These are phyloP conservation scores for Nemotelus pantherinus DNA, from an alignment of 2,888 invertebrate species.

Conservation along the genomic window DNA sequence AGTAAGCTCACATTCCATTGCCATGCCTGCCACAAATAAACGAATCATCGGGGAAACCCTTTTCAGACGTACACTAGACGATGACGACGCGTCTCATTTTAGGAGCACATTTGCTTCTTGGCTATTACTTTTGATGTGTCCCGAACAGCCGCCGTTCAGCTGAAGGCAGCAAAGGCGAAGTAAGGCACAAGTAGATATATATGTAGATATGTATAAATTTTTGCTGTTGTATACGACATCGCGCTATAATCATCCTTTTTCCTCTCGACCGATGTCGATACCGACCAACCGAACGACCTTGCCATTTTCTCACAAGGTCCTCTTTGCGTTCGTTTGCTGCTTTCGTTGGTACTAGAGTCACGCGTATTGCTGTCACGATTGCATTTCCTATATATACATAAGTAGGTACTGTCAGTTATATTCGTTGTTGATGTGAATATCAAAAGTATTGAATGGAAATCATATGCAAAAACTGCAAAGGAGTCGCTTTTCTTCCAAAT, in stretches of 20 bases:
- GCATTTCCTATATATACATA: not conserved
- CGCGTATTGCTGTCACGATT: not conserved
- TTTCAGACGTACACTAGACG: constrained; percentile 53
- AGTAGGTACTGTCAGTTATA: no score
- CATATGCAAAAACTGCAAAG: no score
- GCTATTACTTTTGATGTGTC: constrained; percentile 35
- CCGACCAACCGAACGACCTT: not conserved
- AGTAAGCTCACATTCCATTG: constrained; percentile 22
- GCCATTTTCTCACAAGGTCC: not conserved
- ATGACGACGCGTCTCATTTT: constrained; percentile 49
- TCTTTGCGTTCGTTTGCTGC: not conserved
- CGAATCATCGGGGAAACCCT: constrained; percentile 49
- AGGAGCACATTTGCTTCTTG: constrained; percentile 24
- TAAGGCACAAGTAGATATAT: not conserved
- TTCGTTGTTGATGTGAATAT: no score
- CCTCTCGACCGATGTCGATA: constrained; percentile 11
- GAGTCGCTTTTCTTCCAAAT: no score
- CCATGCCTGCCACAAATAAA: not conserved
- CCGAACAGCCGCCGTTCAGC: not conserved
- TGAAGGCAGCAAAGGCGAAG: no score
- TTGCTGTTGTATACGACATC: constrained; percentile 17
- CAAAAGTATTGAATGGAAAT: no score
- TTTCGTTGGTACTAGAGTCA: not conserved
- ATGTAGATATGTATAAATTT: constrained; percentile 4
- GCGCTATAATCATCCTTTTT: constrained; percentile 4